Conservation (phyloP, 2,113 vertebrate species). For the Gallinago media region DNA sequence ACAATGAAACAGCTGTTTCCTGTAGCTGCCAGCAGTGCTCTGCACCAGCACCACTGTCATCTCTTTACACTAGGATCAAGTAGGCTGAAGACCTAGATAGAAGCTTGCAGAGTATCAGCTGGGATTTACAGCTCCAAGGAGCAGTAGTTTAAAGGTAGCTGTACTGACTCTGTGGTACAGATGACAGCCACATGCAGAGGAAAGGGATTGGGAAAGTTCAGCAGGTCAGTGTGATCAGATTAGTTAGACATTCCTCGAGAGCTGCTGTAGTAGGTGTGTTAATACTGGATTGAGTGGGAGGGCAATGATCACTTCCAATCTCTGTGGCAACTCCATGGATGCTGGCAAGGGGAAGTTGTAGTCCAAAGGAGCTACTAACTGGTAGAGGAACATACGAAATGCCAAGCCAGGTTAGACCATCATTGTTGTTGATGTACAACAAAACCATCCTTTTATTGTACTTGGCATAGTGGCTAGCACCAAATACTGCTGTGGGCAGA, state of each 20-base stretch:
- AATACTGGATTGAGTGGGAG: not conserved
- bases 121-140: slow-evolving; percentile 27
- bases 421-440: too few relatives aligned
- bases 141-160: not conserved
- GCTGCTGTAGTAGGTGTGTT: not conserved
- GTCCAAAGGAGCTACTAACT: not conserved
- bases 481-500: not conserved
- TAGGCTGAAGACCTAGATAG: not conserved
- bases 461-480: not conserved
- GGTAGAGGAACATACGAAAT: not conserved
- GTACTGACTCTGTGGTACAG: not conserved
- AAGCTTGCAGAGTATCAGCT: not conserved
- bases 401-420: not conserved
- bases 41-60: not conserved
- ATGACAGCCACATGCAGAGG: not conserved
- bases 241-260: not conserved
- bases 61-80: slow-evolving; percentile 18
- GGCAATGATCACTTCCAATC: not conserved
- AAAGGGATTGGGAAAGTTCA: slow-evolving; percentile 17
- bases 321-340: not conserved
- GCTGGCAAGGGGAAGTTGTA: not conserved
- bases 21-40: not conserved
- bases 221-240: not conserved
- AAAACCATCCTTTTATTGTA: not conserved
- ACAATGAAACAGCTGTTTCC: not conserved